These are phyloP conservation scores for Zapus hudsonius DNA, from an alignment of 2,113 vertebrate species.

Conservation along the genomic window DNA sequence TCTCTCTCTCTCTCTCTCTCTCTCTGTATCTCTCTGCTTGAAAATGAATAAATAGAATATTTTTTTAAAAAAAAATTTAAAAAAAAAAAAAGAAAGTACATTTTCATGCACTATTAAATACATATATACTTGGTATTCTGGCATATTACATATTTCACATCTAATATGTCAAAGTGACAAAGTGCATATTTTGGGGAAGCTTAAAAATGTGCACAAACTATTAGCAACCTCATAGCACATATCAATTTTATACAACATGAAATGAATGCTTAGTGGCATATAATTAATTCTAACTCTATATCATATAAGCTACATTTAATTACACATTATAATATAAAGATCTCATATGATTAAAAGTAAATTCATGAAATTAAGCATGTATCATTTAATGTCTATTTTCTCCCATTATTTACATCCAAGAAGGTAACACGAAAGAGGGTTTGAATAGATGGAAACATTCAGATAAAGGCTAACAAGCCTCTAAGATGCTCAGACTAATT, in stretches of 20 bases:
- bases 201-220: conserved; percentile 21
- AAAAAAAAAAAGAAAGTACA: too few relatives aligned
- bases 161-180: not conserved
- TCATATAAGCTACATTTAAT: not conserved
- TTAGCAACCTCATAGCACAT: not conserved
- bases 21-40: too few relatives aligned
- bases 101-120: not conserved
- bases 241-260: conserved; percentile 7
- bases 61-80: too few relatives aligned
- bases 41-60: too few relatives aligned
- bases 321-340: not conserved
- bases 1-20: too few relatives aligned
- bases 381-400: not conserved
- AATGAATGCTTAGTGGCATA: not conserved
- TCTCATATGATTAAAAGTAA: not conserved
- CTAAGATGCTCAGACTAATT: conserved; percentile 54
- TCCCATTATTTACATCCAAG: not conserved
- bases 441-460: not conserved
- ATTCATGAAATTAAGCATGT: conserved; percentile 35
- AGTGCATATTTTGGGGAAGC: not conserved
- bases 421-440: not conserved
- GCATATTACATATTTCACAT: conserved; percentile 13
- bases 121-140: not conserved
- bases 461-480: conserved; percentile 49
- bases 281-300: conserved; percentile 35